Evolutionary conservation across 2,888 invertebrate species (phyloP).

Genomic region (Sisyra nigra): DNA sequence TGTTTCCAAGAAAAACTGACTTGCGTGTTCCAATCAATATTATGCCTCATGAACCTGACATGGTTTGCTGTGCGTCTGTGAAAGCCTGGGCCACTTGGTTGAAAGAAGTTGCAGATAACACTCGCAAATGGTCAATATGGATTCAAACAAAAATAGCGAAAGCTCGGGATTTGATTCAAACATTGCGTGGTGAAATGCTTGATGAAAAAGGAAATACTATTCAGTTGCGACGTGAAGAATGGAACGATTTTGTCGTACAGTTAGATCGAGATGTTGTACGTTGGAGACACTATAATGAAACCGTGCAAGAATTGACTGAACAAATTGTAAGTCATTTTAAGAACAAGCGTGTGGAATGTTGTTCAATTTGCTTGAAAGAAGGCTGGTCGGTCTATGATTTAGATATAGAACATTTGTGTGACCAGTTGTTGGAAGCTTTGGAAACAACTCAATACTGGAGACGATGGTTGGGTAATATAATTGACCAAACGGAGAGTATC

Average conservation of each 20-base stretch:
- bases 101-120: slow-evolving; percentile 22
- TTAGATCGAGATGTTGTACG: slow-evolving; percentile 20
- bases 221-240: slow-evolving; percentile 7
- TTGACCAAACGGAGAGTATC: slow-evolving; percentile 16
- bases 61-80: slow-evolving; percentile 22
- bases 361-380: slow-evolving; percentile 23
- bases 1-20: too few species aligned
- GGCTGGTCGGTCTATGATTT: slow-evolving; percentile 21
- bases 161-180: slow-evolving; percentile 19
- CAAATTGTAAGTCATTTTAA: slow-evolving; percentile 20
- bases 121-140: slow-evolving; percentile 24
- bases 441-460: slow-evolving; percentile 23
- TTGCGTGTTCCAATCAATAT: not conserved
- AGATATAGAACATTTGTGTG: slow-evolving; percentile 21
- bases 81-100: slow-evolving; percentile 25
- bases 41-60: slow-evolving; percentile 18
- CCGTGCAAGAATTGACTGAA: slow-evolving; percentile 21
- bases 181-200: slow-evolving; percentile 12
- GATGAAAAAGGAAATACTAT: too few species aligned
- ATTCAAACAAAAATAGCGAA: slow-evolving; percentile 19
- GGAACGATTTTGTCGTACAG: slow-evolving; percentile 20
- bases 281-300: slow-evolving; percentile 22
- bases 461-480: slow-evolving; percentile 20
- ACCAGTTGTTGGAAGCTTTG: slow-evolving; percentile 22
- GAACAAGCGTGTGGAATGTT: slow-evolving; percentile 21